Conservation (phyloP, 1,140 invertebrate species). For the Platyura marginata region DNA sequence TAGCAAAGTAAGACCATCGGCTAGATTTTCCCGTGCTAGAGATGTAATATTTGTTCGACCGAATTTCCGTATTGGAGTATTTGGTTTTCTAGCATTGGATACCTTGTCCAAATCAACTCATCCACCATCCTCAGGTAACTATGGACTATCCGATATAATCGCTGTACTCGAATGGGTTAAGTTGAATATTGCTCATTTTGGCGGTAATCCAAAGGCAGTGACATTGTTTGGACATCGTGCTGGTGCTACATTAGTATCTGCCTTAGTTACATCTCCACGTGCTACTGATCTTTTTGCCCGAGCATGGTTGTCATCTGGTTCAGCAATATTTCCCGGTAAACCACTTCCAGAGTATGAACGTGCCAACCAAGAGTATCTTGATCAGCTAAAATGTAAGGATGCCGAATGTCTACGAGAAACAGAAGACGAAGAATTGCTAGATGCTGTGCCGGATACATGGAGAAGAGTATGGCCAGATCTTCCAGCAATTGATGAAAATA, state of each 20-base stretch:
- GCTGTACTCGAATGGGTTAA: slow-evolving; percentile 62
- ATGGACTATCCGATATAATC: slow-evolving; percentile 63
- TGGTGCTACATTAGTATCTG: slow-evolving; percentile 57
- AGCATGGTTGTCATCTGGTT: slow-evolving; percentile 55
- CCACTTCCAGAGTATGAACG: slow-evolving; percentile 36
- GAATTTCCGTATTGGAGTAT: slow-evolving; percentile 56
- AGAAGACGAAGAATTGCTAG: slow-evolving; percentile 40
- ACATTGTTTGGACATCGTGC: slow-evolving; percentile 65
- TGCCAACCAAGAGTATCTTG: slow-evolving; percentile 36
- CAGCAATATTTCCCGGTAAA: slow-evolving; percentile 44
- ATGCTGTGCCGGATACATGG: slow-evolving; percentile 50
- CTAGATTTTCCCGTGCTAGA: slow-evolving; percentile 43
- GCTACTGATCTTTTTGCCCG: slow-evolving; percentile 40
- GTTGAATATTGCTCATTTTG: slow-evolving; percentile 62
- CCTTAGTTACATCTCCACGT: slow-evolving; percentile 35
- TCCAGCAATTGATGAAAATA: slow-evolving; percentile 33
- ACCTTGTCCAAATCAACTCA: slow-evolving; percentile 45
- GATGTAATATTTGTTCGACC: slow-evolving; percentile 69
- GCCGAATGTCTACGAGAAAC: slow-evolving; percentile 38
- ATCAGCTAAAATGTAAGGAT: slow-evolving; percentile 26
- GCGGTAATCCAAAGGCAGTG: slow-evolving; percentile 53
- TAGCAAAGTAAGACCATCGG: slow-evolving; percentile 38
- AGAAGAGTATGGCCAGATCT: slow-evolving; percentile 34
- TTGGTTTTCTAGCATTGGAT: slow-evolving; percentile 60
- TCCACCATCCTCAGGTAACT: slow-evolving; percentile 66